phyloP scores from a whole-genome alignment of 2,113 vertebrate species.

The Plestiodon gilberti region DNA sequence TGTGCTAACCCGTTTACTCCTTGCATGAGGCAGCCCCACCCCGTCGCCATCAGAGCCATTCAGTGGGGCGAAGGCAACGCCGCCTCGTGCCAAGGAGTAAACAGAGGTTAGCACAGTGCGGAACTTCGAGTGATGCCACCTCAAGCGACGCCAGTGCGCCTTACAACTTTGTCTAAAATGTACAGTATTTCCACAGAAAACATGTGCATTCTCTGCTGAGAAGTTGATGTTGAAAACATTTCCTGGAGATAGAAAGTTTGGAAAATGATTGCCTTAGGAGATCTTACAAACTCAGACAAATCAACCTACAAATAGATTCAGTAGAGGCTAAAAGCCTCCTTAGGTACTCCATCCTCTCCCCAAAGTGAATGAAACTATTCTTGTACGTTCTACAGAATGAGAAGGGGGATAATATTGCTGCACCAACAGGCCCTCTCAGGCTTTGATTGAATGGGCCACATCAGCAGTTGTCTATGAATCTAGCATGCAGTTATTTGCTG shows the following conservation, averaged over 20 bases:
- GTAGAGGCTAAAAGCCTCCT: not conserved
- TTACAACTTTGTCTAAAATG: not conserved
- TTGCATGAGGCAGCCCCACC: too few relatives aligned
- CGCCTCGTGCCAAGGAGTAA: too few relatives aligned
- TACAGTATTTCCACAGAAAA: not conserved
- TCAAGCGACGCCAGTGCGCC: too few relatives aligned
- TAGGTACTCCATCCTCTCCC: not conserved
- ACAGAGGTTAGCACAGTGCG: too few relatives aligned
- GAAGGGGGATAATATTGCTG: not conserved
- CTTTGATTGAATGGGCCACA: accelerated
- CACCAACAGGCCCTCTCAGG: accelerated
- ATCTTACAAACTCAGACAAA: not conserved
- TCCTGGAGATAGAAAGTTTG: not conserved
- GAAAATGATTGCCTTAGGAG: not conserved
- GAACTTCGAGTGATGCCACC: too few relatives aligned
- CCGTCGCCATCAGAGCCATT: too few relatives aligned
- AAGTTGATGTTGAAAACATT: not conserved
- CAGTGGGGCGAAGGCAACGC: too few relatives aligned
- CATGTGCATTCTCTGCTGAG: not conserved
- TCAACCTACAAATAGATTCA: not conserved
- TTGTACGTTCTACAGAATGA: not conserved
- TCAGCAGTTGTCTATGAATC: not conserved
- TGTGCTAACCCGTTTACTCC: too few relatives aligned
- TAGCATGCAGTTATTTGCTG: not conserved
- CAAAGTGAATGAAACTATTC: not conserved